A percentile compares a stretch with the other conserved stretches of the same genome.
phyloP scores from a whole-genome alignment of 2,113 vertebrate species.

The Chloropsis cyanopogon region DNA sequence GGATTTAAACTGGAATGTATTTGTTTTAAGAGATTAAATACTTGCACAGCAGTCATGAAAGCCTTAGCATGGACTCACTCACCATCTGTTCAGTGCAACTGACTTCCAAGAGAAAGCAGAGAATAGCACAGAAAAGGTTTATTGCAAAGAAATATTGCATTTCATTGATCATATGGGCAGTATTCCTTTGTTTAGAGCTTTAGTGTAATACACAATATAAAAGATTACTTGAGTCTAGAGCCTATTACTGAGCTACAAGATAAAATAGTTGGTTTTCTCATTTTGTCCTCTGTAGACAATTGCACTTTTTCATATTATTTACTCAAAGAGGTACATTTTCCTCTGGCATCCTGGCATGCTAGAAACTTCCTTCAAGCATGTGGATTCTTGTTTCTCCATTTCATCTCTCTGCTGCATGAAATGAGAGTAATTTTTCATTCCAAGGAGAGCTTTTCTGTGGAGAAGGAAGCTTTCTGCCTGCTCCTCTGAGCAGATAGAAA shows the following conservation, averaged over 20 bases:
- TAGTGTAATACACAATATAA: background rate
- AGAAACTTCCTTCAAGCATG: background rate
- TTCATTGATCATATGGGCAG: background rate
- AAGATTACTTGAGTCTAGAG: background rate
- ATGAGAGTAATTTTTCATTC: background rate
- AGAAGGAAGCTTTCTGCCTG: background rate
- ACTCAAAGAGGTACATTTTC: background rate
- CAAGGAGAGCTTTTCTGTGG: background rate
- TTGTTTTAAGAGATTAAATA: slow-evolving; percentile 22
- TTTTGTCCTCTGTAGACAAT: background rate
- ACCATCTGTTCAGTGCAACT: background rate
- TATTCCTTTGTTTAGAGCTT: background rate
- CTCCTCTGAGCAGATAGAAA: background rate
- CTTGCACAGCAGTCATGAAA: background rate
- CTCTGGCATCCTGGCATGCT: background rate
- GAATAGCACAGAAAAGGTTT: background rate
- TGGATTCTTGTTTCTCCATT: background rate
- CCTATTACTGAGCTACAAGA: background rate
- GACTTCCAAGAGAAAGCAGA: background rate
- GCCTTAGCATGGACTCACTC: background rate
- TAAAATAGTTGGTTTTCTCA: background rate
- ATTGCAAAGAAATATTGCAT: background rate
- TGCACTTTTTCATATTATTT: background rate
- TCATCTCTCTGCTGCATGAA: background rate
- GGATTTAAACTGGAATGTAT: background rate